Conservation (phyloP, 92 coral and sea anemone genomes). For the Hydrozoanthus gracilis region DNA sequence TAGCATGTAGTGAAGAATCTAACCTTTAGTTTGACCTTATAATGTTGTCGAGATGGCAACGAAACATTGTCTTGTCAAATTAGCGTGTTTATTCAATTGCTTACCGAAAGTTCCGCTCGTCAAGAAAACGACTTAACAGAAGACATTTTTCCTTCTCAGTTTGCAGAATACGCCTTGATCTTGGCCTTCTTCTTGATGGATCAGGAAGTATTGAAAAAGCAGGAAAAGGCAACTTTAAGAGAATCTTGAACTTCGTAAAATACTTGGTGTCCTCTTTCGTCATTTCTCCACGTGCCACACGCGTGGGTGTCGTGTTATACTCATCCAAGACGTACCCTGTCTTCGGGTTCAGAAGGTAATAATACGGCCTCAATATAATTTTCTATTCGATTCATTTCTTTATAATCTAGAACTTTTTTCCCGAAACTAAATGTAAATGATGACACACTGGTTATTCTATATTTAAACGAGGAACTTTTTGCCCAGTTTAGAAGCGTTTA, state of each 20-base stretch:
- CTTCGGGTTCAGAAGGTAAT: constrained; percentile 53
- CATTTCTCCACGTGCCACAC: constrained; percentile 68
- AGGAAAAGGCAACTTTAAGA: constrained; percentile 68
- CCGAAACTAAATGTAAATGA: too few species aligned
- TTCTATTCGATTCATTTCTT: background rate
- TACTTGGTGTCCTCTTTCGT: constrained; percentile 72
- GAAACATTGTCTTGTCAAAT: too few species aligned
- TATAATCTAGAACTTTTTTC: too few species aligned
- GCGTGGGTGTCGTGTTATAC: constrained; percentile 76
- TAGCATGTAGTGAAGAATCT: too few species aligned
- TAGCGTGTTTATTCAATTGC: too few species aligned
- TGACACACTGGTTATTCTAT: too few species aligned
- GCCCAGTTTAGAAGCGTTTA: too few species aligned
- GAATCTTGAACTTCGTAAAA: constrained; percentile 64
- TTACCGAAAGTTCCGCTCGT: too few species aligned
- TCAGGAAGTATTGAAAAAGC: constrained; percentile 62
- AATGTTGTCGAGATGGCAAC: too few species aligned
- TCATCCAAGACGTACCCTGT: constrained; percentile 49
- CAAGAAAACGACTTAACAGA: background rate
- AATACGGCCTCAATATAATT: background rate
- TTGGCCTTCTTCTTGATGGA: constrained; percentile 76
- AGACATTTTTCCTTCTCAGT: constrained; percentile 45
- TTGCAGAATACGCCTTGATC: constrained; percentile 76
- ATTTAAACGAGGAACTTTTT: too few species aligned
- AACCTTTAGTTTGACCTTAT: too few species aligned